phyloP scores from a whole-genome alignment of 1,140 invertebrate species.

The Akabosia matsudoensis region DNA sequence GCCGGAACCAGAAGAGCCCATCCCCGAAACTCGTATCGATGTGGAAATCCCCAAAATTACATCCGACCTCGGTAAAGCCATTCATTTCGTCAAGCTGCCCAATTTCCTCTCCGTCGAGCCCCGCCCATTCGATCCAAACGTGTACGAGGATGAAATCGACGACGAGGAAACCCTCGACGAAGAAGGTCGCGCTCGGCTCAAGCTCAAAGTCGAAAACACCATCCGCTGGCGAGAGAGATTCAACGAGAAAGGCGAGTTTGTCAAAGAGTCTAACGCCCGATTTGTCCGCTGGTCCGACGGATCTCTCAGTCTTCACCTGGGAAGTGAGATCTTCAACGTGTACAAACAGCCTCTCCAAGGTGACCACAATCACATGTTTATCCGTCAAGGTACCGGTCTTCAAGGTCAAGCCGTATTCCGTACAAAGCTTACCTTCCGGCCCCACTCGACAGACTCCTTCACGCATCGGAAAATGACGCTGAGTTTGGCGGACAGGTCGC shows the following conservation, averaged over 20 bases:
- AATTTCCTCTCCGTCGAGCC: conserved; percentile 90
- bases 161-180: conserved; percentile 97
- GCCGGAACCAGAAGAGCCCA: conserved; percentile 70
- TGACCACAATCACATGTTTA: conserved; percentile 91
- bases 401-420: conserved; percentile 96
- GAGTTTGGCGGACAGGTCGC: conserved; percentile 93
- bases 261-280: conserved; percentile 91
- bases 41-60: conserved; percentile 94
- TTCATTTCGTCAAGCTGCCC: conserved; percentile 92
- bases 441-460: conserved; percentile 96
- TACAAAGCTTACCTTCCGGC: conserved; percentile 93
- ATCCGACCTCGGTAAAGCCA: conserved; percentile 82
- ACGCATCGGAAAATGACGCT: conserved; percentile 98
- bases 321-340: conserved; percentile 96
- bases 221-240: conserved; percentile 89
- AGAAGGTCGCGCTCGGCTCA: conserved; percentile 87
- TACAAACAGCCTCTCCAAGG: conserved; percentile 88
- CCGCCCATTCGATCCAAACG: conserved; percentile 87
- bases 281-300: conserved; percentile 97
- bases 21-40: conserved; percentile 89
- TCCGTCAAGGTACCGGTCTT: conserved; percentile 94
- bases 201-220: conserved; percentile 95
- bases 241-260: conserved; percentile 75
- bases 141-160: conserved; percentile 98
- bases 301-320: conserved; percentile 93